These are phyloP conservation scores for Ooceraea biroi DNA, from an alignment of 1,140 invertebrate species.

Conservation along the genomic window DNA sequence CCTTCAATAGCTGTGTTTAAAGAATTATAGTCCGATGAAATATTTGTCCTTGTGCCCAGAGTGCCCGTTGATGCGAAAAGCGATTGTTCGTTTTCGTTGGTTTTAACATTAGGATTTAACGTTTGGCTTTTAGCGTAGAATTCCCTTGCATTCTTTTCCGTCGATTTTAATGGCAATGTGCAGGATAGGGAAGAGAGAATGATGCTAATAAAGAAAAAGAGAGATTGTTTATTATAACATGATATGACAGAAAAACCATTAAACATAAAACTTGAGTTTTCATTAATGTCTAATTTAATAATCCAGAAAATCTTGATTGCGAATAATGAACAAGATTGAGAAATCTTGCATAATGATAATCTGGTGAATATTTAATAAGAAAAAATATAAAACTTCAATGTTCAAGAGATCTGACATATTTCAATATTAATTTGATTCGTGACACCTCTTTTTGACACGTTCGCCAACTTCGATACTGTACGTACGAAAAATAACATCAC, in stretches of 20 bases:
- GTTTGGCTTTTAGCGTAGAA: not conserved
- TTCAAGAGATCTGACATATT: not conserved
- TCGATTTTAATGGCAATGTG: slow-evolving; percentile 17
- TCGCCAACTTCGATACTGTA: not conserved
- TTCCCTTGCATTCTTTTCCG: slow-evolving; percentile 9
- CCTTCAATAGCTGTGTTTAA: slow-evolving; percentile 7
- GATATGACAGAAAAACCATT: not conserved
- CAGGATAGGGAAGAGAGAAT: slow-evolving; percentile 61
- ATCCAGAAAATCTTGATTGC: not conserved
- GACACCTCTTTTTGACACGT: not conserved
- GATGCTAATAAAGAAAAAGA: slow-evolving; percentile 58
- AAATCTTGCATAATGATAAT: not conserved
- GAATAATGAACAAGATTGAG: not conserved
- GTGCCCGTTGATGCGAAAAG: slow-evolving; percentile 18
- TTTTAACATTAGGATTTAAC: slow-evolving; percentile 13
- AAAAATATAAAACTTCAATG: not conserved
- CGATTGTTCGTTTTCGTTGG: slow-evolving; percentile 21
- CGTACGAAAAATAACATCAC: not conserved
- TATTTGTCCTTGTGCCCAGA: slow-evolving; percentile 12
- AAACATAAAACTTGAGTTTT: slow-evolving; percentile 27
- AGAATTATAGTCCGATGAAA: slow-evolving; percentile 32
- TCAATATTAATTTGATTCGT: slow-evolving; percentile 8
- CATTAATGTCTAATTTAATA: not conserved
- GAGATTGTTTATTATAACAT: not conserved
- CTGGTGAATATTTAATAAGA: not conserved